Evolutionary conservation across 1,140 invertebrate genomes (phyloP), one percentile per base, ranked within the genome.

Genomic region (Drosophila obscura): DNA sequence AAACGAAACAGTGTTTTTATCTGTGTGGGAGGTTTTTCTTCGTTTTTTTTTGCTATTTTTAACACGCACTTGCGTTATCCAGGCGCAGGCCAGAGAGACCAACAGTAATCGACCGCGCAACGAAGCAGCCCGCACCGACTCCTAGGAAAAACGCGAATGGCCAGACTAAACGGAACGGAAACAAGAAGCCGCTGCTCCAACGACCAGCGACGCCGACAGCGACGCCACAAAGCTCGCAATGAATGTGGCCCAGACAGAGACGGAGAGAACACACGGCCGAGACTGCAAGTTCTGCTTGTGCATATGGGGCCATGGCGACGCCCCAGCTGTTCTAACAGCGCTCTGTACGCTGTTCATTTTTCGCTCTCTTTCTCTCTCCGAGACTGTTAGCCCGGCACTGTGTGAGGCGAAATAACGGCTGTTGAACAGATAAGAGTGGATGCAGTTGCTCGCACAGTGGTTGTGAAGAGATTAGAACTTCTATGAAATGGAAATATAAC

Each of bases 61-160:
- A 87, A 67, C 74, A 57, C 58, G 73, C 74, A 76, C 73, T 77
- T 81, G 73, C 51, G 46, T 52, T 75, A 52, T 77, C 73, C 73
- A 73, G 63, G 81, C 77, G 81, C 65, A 69, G 56, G 69, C 73
- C 28, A 62, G 46, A 73, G 31, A 28, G 28, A 87, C 83, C 82
- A 82, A 88, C 79, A 68, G 81, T 87, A 72, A 65, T 78, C 62
- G 51, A 46, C 65, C 58, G 59, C 56, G 61, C 57, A 44, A 43
- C 73, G 13, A 35, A 75, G 67, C 56, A 24, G 22, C 22, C 22
- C 22, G 22, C 22, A 73, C 77, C 69, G 61, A 73, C 68, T 74
- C 60, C 73, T 61, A 69, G 60, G 50, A 56, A 51, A 58, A 73
- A 43, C 48, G 69, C 52, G 69, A 80, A 59, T 74, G 56, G 73